A percentile compares a stretch with the other conserved stretches of the same genome.
Conservation (phyloP, 2,797 vertebrate species). For the Sebastolobus altivelis region DNA sequence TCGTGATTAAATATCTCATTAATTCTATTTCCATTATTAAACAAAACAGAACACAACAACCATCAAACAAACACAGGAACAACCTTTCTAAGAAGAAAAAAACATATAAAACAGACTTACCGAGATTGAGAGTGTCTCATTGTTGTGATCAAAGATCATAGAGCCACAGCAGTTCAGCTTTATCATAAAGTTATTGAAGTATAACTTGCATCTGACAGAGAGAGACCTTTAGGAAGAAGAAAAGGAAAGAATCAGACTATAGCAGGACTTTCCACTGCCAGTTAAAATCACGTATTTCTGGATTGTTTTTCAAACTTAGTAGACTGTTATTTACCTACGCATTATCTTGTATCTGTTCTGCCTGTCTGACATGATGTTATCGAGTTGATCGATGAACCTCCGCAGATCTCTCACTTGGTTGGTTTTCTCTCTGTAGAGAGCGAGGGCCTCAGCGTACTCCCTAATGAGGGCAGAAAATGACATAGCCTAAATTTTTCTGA, state of each 20-base stretch:
- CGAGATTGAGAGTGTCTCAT: slow-evolving; percentile 71
- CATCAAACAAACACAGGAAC: not conserved
- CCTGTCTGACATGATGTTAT: slow-evolving; percentile 80
- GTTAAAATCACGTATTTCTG: not conserved
- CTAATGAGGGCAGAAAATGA: slow-evolving; percentile 58
- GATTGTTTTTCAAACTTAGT: not conserved
- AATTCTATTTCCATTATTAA: not conserved
- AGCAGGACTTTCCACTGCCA: not conserved
- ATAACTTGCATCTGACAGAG: slow-evolving; percentile 80
- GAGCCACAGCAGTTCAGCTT: slow-evolving; percentile 80
- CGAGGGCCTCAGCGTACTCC: slow-evolving; percentile 76
- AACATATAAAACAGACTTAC: slow-evolving; percentile 24
- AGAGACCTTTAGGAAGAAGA: slow-evolving; percentile 52
- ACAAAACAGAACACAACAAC: not conserved
- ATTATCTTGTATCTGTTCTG: slow-evolving; percentile 80
- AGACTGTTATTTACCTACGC: slow-evolving; percentile 61
- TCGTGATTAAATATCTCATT: not conserved
- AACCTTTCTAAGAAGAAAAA: not conserved
- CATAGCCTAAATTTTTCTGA: slow-evolving; percentile 30
- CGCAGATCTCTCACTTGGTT: slow-evolving; percentile 78
- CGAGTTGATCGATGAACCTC: slow-evolving; percentile 78
- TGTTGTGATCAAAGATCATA: slow-evolving; percentile 83
- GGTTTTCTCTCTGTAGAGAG: slow-evolving; percentile 79
- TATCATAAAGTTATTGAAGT: slow-evolving; percentile 81
- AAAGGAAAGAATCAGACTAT: not conserved